These are phyloP conservation scores for Eciton burchellii DNA, from an alignment of 1,140 invertebrate species.

Conservation along the genomic window DNA sequence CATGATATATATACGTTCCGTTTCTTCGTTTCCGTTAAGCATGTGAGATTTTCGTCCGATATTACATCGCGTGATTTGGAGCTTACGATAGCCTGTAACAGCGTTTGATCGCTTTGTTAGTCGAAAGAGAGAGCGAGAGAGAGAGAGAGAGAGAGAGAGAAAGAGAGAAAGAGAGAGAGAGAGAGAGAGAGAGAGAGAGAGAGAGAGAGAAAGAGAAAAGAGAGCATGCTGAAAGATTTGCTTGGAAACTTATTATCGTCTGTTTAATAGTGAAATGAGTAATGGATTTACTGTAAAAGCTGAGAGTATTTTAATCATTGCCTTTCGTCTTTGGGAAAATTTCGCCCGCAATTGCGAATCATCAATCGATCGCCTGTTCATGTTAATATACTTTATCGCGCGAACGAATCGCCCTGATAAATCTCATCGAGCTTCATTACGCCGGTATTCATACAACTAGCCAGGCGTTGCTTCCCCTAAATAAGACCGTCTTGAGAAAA, in stretches of 20 bases:
- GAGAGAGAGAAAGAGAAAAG: too few relatives aligned
- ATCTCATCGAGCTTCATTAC: slow-evolving; percentile 11
- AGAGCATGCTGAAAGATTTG: background rate
- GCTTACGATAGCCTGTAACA: slow-evolving; percentile 11
- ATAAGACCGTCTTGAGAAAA: slow-evolving; percentile 54
- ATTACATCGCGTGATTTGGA: slow-evolving; percentile 1
- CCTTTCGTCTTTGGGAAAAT: background rate
- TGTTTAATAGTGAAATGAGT: background rate
- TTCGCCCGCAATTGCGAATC: background rate
- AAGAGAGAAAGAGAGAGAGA: too few relatives aligned
- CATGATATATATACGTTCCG: slow-evolving; percentile 19
- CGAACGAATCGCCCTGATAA: slow-evolving; percentile 16
- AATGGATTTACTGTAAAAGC: background rate
- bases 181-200: too few relatives aligned
- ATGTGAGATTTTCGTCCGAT: slow-evolving; percentile 18
- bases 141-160: too few relatives aligned
- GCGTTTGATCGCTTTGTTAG: background rate
- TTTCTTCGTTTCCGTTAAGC: slow-evolving; percentile 21
- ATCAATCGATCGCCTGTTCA: background rate
- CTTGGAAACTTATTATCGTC: slow-evolving; percentile 4
- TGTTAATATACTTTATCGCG: background rate
- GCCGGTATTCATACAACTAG: slow-evolving; percentile 39
- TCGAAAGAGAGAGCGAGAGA: too few relatives aligned
- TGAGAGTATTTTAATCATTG: background rate
- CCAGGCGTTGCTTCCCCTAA: slow-evolving; percentile 26